A percentile compares a stretch with the other conserved stretches of the same genome.
phyloP scores from a whole-genome alignment of 2,113 vertebrate species.

The Periophthalmodon schlosseri region DNA sequence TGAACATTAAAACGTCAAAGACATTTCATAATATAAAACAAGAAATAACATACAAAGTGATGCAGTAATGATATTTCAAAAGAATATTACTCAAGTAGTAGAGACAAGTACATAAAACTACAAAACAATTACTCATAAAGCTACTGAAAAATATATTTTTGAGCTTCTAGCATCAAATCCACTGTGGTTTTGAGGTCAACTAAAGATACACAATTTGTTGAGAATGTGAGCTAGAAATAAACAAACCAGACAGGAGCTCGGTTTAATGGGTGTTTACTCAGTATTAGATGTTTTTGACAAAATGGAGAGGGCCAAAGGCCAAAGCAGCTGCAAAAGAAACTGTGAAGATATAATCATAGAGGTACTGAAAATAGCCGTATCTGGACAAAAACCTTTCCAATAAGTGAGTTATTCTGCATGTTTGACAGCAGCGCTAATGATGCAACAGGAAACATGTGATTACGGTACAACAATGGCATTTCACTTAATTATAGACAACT shows the following conservation, averaged over 20 bases:
- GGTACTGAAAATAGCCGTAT: not conserved
- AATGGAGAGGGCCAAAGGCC: not conserved
- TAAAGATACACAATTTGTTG: constrained; percentile 22
- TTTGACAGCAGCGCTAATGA: not conserved
- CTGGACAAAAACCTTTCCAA: not conserved
- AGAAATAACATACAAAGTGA: too few relatives aligned
- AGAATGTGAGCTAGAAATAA: not conserved
- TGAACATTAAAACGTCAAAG: too few relatives aligned
- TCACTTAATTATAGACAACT: not conserved
- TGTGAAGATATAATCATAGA: constrained; percentile 8
- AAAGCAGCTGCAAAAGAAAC: not conserved
- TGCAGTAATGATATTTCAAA: too few relatives aligned
- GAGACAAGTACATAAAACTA: not conserved
- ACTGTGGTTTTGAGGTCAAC: constrained; percentile 25
- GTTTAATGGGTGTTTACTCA: not conserved
- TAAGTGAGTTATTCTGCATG: not conserved
- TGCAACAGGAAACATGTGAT: not conserved
- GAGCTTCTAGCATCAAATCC: constrained; percentile 20
- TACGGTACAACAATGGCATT: not conserved
- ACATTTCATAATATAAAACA: too few relatives aligned
- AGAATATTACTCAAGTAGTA: not conserved
- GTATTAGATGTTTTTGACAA: not conserved
- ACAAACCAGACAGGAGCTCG: not conserved
- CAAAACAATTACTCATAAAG: not conserved
- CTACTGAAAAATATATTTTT: constrained; percentile 2